Percentiles rank a stretch among this genome's conserved stretches.
These are phyloP conservation scores for Caiman crocodilus DNA, from an alignment of 2,797 vertebrate genomes.

Conservation along the genomic window DNA sequence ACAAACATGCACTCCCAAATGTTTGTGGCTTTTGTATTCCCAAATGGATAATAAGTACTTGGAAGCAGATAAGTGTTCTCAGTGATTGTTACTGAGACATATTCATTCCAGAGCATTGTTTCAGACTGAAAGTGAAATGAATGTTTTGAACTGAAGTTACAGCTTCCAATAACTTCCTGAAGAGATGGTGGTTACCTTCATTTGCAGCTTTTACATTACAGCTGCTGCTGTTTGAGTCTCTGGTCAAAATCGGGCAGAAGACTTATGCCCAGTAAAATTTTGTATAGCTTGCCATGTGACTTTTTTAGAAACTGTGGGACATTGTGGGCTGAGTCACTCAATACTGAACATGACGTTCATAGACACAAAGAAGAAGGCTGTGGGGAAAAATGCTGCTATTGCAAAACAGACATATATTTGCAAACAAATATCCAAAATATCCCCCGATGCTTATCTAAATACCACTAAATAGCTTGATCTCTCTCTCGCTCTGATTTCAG, in stretches of 20 bases:
- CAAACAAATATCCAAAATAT: not conserved
- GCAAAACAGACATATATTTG: not conserved
- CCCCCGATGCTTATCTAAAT: not conserved
- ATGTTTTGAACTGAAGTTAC: rapidly evolving
- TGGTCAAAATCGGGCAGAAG: not conserved
- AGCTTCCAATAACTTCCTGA: not conserved
- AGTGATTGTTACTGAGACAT: not conserved
- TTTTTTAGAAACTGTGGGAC: not conserved
- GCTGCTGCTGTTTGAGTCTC: not conserved
- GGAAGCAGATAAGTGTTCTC: not conserved
- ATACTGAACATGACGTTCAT: rapidly evolving
- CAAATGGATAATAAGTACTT: not conserved
- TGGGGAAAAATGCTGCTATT: not conserved
- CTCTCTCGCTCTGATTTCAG: not conserved
- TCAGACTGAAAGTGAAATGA: not conserved
- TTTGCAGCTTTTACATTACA: not conserved
- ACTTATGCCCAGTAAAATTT: not conserved
- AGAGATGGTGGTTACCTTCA: not conserved
- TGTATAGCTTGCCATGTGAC: not conserved
- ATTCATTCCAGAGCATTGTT: not conserved
- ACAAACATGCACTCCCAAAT: not conserved
- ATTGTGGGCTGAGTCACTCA: not conserved
- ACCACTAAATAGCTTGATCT: not conserved
- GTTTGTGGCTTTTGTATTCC: not conserved
- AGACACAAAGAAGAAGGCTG: not conserved